Evolutionary conservation across 2,888 invertebrate species (phyloP), one percentile per base, ranked within the genome.

Genomic region (Erebia epiphron): DNA sequence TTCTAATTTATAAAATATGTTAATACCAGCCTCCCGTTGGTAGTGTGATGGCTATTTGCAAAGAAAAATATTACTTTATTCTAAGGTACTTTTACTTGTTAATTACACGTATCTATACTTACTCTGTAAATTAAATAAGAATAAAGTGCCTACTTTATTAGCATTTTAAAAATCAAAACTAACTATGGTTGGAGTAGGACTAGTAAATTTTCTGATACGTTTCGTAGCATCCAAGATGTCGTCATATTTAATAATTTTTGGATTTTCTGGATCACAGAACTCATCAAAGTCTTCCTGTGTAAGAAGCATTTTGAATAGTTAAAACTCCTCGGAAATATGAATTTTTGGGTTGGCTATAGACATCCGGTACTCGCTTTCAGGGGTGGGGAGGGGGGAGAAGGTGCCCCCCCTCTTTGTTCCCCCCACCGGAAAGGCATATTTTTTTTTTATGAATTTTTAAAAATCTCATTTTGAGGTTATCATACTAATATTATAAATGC

Each of bases 241-340:
- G 8, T 86, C 83, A 74, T 83, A 84, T 64, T 82, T 83, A 14
- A 92, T 75, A 2, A 75, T 70, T 73, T 72, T 83, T 3, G 92
- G 93, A 69, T 87, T 86, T 8, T 89, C 87, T 16, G 91, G 91
- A 73, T 92, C 91, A 76, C 92, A 88, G 71, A 78, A 83, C 75
- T 89, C 89, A 74, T 92, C 92, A 72, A 84, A 88, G 77, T 92
- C 90, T 74, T 90, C 92, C 92, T 92, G 73, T 71, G 79, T 73
- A 64, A 18, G 49, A 66, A 64, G 11, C 21, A 57, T 50, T 41
- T 57, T n/a, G n/a, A 60, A 60, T 43, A 16, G 16, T 16, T 54
- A 52, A 52, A 16, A 54, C 8, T 18, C 9, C 9, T 18, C 2
- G 9, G 50, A n/a, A 46, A 35, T 35, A 35, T 35, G 35, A 35